These are phyloP conservation scores for Aproaerema taeniolella DNA, from an alignment of 2,888 invertebrate species.

Conservation along the genomic window DNA sequence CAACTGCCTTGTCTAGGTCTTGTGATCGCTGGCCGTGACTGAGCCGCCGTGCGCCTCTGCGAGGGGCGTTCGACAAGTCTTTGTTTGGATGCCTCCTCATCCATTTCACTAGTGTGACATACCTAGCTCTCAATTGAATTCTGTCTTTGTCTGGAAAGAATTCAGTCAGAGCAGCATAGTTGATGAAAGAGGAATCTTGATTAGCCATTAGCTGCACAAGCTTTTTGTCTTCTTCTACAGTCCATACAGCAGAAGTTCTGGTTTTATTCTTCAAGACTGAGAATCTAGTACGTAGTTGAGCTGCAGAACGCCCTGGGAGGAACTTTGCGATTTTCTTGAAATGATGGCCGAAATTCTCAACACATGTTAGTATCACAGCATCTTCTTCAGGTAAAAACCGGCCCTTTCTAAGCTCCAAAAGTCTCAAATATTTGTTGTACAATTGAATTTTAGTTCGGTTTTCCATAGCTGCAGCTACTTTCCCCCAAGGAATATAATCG, in stretches of 20 bases:
- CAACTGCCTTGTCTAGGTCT: conserved; percentile 31
- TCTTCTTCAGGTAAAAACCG: conserved; percentile 83
- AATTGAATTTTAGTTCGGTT: conserved; percentile 81
- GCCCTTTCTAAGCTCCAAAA: conserved; percentile 70
- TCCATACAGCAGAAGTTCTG: conserved; percentile 74
- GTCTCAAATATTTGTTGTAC: conserved; percentile 74
- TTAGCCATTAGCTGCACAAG: conserved; percentile 73
- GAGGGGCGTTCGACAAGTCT: conserved; percentile 30
- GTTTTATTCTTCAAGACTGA: conserved; percentile 57
- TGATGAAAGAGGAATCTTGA: conserved; percentile 46
- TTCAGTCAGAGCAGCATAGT: conserved; percentile 53
- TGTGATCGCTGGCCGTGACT: conserved; percentile 21
- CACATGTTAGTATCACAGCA: conserved; percentile 77
- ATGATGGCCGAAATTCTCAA: conserved; percentile 78
- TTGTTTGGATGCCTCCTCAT: conserved; percentile 45
- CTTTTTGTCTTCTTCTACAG: conserved; percentile 77
- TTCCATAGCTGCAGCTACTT: conserved; percentile 79
- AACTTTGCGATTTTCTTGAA: conserved; percentile 77
- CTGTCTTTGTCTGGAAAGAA: conserved; percentile 61
- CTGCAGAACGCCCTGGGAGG: conserved; percentile 78
- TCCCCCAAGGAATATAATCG: conserved; percentile 84
- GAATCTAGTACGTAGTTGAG: conserved; percentile 80
- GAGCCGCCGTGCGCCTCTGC: conserved; percentile 26
- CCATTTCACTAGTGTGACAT: conserved; percentile 52
- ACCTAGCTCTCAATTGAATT: conserved; percentile 74